Evolutionary conservation across 2,888 invertebrate genomes (phyloP).

Genomic region (Dione juno): DNA sequence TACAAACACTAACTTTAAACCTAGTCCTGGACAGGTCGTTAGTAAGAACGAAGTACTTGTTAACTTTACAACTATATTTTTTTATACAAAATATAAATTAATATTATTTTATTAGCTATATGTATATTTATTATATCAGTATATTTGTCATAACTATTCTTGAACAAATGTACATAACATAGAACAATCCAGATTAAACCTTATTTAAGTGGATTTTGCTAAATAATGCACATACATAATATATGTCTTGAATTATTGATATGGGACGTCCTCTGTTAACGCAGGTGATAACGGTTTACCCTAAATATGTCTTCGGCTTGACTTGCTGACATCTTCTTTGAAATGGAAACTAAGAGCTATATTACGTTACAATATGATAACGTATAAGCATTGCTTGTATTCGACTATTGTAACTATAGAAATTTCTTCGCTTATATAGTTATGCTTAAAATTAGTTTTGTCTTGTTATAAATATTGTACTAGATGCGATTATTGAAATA

Average conservation of each 20-base stretch:
- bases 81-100: too few species aligned
- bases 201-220: constrained; percentile 31
- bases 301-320: constrained; percentile 21
- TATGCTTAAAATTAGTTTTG: background rate
- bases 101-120: too few species aligned
- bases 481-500: background rate
- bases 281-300: constrained; percentile 33
- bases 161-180: background rate
- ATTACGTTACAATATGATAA: background rate
- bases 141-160: background rate
- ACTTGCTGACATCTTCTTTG: constrained; percentile 6
- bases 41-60: too few species aligned
- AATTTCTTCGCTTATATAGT: background rate
- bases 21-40: too few species aligned
- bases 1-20: too few species aligned
- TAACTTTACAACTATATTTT: too few species aligned
- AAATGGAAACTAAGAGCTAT: background rate
- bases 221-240: constrained; percentile 47
- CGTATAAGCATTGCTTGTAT: background rate
- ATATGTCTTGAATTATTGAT: constrained; percentile 45
- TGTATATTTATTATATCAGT: background rate
- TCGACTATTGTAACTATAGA: background rate
- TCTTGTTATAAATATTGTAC: background rate
- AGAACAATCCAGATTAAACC: constrained; percentile 33
- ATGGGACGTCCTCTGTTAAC: constrained; percentile 38